Percentiles rank a stretch among this genome's conserved stretches.
phyloP scores from a whole-genome alignment of 2,113 vertebrate species.

The Catharus fuscescens region DNA sequence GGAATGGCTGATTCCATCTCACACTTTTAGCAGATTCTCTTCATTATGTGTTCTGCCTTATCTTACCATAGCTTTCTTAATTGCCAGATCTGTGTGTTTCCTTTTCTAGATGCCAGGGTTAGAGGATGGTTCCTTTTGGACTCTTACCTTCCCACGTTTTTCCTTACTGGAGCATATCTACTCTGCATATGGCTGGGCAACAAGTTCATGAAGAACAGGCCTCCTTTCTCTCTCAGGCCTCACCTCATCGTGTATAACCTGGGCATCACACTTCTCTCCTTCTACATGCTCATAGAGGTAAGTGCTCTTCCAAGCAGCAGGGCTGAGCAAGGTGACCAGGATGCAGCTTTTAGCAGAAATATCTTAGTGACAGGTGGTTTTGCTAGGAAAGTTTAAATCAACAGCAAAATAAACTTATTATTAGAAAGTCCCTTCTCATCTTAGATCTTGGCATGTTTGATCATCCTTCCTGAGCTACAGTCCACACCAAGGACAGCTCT shows the following conservation, averaged over 20 bases:
- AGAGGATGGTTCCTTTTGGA: constrained; percentile 89
- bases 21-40: not conserved
- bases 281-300: constrained; percentile 88
- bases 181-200: constrained; percentile 83
- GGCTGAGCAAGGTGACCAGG: not conserved
- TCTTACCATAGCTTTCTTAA: not conserved
- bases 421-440: not conserved
- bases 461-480: not conserved
- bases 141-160: constrained; percentile 85
- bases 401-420: not conserved
- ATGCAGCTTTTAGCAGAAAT: not conserved
- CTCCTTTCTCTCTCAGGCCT: constrained; percentile 81
- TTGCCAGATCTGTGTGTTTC: not conserved
- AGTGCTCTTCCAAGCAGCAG: not conserved
- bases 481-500: not conserved
- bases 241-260: constrained; percentile 85
- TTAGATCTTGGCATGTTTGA: not conserved
- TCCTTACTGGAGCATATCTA: constrained; percentile 80
- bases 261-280: constrained; percentile 83
- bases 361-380: not conserved
- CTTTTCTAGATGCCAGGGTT: constrained; percentile 83
- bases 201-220: constrained; percentile 83
- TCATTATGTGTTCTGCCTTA: not conserved
- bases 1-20: not conserved
- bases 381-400: not conserved